These are phyloP conservation scores for Zeus faber DNA, from an alignment of 2,113 vertebrate species.

Conservation along the genomic window DNA sequence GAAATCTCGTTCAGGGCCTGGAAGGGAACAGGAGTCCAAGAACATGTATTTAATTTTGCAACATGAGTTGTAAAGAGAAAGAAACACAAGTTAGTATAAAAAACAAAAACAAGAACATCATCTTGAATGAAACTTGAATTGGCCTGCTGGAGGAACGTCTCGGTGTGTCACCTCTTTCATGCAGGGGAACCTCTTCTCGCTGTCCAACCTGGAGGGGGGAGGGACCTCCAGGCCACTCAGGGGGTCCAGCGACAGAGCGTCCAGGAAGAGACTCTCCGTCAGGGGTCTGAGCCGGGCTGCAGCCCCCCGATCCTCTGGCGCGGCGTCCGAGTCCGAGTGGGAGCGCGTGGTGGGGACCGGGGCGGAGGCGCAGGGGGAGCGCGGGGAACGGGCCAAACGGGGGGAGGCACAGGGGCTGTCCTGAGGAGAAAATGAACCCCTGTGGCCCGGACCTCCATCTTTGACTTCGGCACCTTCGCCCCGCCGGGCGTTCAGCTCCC, in stretches of 20 bases:
- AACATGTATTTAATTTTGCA: not conserved
- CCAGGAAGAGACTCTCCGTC: conserved; percentile 87
- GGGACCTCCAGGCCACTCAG: conserved; percentile 77
- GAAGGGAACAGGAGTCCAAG: too few relatives aligned
- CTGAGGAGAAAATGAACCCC: conserved; percentile 64
- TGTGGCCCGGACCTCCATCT: conserved; percentile 57
- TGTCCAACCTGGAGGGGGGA: conserved; percentile 70
- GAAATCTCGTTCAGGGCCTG: conserved; percentile 78
- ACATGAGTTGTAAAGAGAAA: not conserved
- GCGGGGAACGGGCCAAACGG: conserved; percentile 44
- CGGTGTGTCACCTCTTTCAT: conserved; percentile 74
- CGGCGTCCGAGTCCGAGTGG: conserved; percentile 80
- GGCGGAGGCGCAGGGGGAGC: conserved; percentile 25
- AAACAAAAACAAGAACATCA: not conserved
- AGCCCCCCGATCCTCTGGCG: conserved; percentile 73
- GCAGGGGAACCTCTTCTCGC: conserved; percentile 81
- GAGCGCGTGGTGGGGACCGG: conserved; percentile 54
- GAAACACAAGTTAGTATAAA: not conserved
- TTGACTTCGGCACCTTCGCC: conserved; percentile 67
- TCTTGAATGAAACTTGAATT: not conserved
- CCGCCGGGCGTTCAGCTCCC: conserved; percentile 71
- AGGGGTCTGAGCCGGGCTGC: conserved; percentile 77
- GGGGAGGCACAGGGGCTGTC: conserved; percentile 65
- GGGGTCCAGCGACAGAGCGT: conserved; percentile 84
- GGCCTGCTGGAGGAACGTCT: not conserved